Conservation (phyloP, 2,797 vertebrate species). For the Petrocephalus schoutedeni region DNA sequence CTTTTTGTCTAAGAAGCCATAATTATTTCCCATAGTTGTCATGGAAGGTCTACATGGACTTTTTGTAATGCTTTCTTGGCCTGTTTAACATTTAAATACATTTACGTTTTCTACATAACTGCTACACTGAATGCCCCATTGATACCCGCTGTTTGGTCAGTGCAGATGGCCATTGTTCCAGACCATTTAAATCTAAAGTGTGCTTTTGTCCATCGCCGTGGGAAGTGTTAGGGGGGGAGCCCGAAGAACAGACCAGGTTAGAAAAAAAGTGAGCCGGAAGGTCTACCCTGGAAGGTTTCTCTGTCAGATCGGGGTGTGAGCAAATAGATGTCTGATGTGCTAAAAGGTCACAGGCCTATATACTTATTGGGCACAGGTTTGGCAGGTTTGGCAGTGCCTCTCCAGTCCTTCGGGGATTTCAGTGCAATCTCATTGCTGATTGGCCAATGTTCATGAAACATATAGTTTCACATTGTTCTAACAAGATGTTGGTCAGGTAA, state of each 20-base stretch:
- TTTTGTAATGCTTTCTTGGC: not conserved
- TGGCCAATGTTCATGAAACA: not conserved
- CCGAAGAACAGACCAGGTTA: not conserved
- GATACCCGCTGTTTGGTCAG: not conserved
- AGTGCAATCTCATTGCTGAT: not conserved
- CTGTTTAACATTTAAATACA: not conserved
- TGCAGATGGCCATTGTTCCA: constrained; percentile 4
- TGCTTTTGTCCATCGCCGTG: not conserved
- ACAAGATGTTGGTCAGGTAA: not conserved
- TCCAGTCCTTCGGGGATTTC: not conserved
- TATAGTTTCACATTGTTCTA: not conserved
- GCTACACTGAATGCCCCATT: not conserved
- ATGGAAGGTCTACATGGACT: not conserved
- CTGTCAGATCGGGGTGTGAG: not conserved
- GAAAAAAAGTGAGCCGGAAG: not conserved
- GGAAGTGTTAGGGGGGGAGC: not conserved
- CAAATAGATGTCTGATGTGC: not conserved
- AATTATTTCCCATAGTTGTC: not conserved
- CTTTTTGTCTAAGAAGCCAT: not conserved
- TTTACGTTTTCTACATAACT: not conserved
- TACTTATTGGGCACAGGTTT: not conserved
- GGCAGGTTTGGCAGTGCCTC: not conserved
- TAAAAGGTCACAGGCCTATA: not conserved
- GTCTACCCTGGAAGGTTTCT: not conserved
- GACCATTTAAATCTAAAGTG: not conserved